Conservation (phyloP, 2,113 vertebrate species). For the Jaculus jaculus region DNA sequence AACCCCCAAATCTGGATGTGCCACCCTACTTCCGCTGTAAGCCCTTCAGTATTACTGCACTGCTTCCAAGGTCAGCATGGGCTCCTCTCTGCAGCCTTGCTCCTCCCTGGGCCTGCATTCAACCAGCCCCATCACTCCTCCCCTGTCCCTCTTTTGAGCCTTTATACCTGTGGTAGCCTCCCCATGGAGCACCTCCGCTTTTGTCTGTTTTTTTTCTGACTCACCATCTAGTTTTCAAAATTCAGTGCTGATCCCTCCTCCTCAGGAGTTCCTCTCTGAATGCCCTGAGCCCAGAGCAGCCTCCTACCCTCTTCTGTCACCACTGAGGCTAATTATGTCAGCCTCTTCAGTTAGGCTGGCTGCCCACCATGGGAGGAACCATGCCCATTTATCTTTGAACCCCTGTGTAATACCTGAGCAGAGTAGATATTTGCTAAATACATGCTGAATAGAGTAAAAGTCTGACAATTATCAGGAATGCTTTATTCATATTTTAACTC, state of each 20-base stretch:
- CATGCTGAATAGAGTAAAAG: not conserved
- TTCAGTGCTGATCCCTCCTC: not conserved
- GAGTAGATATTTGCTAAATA: not conserved
- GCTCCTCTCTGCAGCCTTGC: not conserved
- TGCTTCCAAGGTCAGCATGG: not conserved
- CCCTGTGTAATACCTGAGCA: not conserved
- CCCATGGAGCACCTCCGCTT: not conserved
- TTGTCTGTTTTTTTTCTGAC: not conserved
- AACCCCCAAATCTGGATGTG: not conserved
- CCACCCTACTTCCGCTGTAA: not conserved
- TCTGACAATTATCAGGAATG: not conserved
- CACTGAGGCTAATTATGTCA: not conserved
- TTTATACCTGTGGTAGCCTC: not conserved
- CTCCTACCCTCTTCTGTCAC: no score
- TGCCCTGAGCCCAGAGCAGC: not conserved
- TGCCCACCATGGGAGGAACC: not conserved
- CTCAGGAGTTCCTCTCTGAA: not conserved
- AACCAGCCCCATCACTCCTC: not conserved
- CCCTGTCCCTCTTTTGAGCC: not conserved
- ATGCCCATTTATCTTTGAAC: not conserved
- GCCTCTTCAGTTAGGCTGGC: not conserved
- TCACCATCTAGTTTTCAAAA: not conserved
- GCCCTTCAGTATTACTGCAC: not conserved
- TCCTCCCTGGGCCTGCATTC: not conserved
- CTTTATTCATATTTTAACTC: not conserved